These are phyloP conservation scores for Brassicogethes aeneus DNA, from an alignment of 2,888 invertebrate genomes.

Conservation along the genomic window DNA sequence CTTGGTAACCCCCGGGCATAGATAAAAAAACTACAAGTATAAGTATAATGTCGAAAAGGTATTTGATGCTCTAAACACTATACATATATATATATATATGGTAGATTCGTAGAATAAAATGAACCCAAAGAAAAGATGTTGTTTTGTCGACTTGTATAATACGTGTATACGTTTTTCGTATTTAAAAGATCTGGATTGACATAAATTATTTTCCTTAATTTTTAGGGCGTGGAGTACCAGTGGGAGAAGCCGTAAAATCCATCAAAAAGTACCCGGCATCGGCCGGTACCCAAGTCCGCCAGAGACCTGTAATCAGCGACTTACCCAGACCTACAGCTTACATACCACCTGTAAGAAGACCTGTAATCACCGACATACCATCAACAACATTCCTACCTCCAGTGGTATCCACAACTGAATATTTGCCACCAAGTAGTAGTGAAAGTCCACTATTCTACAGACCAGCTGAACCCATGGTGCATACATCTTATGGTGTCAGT, in stretches of 20 bases:
- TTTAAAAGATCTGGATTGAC: too few species aligned
- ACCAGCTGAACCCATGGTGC: background rate
- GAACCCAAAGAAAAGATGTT: too few species aligned
- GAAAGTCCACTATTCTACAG: background rate
- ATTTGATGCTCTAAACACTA: too few species aligned
- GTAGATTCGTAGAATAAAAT: too few species aligned
- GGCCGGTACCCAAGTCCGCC: constrained; percentile 44
- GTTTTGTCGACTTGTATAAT: too few species aligned
- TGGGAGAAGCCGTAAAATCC: constrained; percentile 63
- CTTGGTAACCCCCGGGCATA: too few species aligned
- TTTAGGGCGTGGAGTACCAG: constrained; percentile 36
- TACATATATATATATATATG: too few species aligned
- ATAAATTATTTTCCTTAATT: background rate
- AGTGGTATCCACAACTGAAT: constrained; percentile 9
- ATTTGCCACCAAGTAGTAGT: constrained; percentile 5
- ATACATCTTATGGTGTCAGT: constrained; percentile 1
- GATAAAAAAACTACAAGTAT: too few species aligned
- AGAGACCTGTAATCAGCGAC: constrained; percentile 12
- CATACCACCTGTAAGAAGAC: constrained; percentile 5
- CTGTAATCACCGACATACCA: constrained; percentile 11
- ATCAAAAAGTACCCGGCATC: constrained; percentile 63
- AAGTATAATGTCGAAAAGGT: too few species aligned
- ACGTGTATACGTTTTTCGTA: too few species aligned
- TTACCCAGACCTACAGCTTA: constrained; percentile 2
- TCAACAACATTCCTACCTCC: constrained; percentile 12